Percentiles rank a stretch among this genome's conserved stretches.
Evolutionary conservation across 2,888 invertebrate species (phyloP).

Genomic region (Rhagonycha fulva): DNA sequence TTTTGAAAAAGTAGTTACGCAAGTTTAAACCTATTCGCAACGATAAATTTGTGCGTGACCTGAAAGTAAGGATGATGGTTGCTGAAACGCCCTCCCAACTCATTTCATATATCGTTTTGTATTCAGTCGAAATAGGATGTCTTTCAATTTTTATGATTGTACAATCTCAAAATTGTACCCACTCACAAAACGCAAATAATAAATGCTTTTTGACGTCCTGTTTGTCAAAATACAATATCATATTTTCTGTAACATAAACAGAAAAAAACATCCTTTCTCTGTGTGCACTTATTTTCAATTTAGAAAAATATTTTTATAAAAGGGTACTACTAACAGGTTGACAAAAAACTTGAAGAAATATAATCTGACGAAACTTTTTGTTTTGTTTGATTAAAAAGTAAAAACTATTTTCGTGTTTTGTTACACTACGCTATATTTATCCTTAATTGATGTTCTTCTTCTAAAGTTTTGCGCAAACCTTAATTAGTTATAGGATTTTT

Average conservation of each 20-base stretch:
- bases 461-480: neutral
- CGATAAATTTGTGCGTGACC: slow-evolving; percentile 9
- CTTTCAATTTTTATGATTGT: slow-evolving; percentile 4
- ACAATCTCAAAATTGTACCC: neutral
- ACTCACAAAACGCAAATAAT: neutral
- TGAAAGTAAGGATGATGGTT: slow-evolving; percentile 5
- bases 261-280: neutral
- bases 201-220: neutral
- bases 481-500: neutral
- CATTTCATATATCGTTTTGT: slow-evolving; percentile 14
- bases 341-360: neutral
- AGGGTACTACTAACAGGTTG: neutral
- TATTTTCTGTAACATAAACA: neutral
- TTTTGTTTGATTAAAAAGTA: neutral
- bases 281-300: neutral
- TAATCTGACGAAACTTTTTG: neutral
- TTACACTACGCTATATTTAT: neutral
- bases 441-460: neutral
- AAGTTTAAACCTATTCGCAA: slow-evolving; percentile 7
- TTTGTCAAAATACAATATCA: neutral
- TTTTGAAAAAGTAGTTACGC: neutral
- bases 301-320: neutral
- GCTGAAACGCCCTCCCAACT: slow-evolving; percentile 1
- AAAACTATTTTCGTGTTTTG: neutral
- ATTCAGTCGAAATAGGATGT: slow-evolving; percentile 13